A percentile compares a stretch with the other conserved stretches of the same genome.
These are phyloP conservation scores for Epinotia bilunana DNA, from an alignment of 2,888 invertebrate species.

Conservation along the genomic window DNA sequence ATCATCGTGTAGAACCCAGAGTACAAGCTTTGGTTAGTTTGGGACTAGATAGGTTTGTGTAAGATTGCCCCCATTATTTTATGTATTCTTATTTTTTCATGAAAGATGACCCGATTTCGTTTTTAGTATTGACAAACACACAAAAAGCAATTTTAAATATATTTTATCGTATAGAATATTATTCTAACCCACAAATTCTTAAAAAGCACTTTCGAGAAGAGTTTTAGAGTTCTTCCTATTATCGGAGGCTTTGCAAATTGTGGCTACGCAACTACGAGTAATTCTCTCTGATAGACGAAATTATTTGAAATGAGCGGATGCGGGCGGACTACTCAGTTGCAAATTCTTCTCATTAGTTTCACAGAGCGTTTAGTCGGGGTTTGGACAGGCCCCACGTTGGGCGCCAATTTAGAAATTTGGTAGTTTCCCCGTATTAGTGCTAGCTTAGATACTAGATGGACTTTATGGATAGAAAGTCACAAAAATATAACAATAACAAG, in stretches of 20 bases:
- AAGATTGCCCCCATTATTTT: no score
- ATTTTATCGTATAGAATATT: not conserved
- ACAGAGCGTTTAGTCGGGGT: not conserved
- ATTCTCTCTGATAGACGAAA: not conserved
- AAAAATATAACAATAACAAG: no score
- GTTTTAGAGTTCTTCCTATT: not conserved
- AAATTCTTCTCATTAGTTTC: constrained; percentile 7
- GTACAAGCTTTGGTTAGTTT: no score
- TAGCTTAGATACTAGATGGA: no score
- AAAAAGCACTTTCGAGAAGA: not conserved
- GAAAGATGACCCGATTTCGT: no score
- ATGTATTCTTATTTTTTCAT: no score
- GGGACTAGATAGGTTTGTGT: no score
- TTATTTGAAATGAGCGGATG: not conserved
- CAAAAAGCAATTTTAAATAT: not conserved
- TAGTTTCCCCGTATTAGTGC: no score
- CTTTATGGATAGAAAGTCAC: no score
- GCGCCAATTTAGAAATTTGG: not conserved
- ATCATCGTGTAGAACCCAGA: no score
- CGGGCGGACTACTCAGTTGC: not conserved
- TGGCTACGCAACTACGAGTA: constrained; percentile 3
- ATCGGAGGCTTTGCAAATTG: not conserved
- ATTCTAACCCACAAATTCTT: not conserved
- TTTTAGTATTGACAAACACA: no score
- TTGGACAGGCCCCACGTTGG: not conserved